Percentiles rank a stretch among this genome's conserved stretches.
Conservation (phyloP, 1,140 invertebrate genomes). For the Ips nitidus region DNA sequence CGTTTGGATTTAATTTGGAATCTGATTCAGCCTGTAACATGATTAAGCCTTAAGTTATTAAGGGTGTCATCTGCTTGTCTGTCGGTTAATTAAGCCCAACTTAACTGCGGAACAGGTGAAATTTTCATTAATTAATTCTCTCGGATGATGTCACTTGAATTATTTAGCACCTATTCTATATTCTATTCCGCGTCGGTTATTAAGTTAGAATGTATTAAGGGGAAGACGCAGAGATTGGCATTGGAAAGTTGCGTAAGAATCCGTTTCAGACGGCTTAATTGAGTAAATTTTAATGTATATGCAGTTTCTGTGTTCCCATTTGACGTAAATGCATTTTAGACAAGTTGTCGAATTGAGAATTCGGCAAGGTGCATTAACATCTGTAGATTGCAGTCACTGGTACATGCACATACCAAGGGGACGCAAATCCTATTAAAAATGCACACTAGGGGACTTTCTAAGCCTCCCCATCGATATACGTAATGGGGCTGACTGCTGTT, state of each 20-base stretch:
- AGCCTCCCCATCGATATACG: slow-evolving; percentile 34
- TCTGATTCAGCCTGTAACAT: slow-evolving; percentile 20
- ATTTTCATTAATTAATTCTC: slow-evolving; percentile 33
- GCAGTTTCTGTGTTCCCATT: no score
- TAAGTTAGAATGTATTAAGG: neutral
- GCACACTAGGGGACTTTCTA: slow-evolving; percentile 24
- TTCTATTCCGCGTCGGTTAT: neutral
- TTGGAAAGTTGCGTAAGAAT: no score
- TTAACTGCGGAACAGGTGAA: slow-evolving; percentile 33
- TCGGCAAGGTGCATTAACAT: slow-evolving; percentile 27
- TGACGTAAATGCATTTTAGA: no score
- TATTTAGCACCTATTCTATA: slow-evolving; percentile 23
- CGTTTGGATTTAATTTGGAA: neutral
- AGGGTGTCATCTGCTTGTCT: slow-evolving; percentile 34
- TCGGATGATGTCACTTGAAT: slow-evolving; percentile 29
- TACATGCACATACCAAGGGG: slow-evolving; percentile 9
- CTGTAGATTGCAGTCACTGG: neutral
- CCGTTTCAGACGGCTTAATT: no score
- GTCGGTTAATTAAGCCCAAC: slow-evolving; percentile 31
- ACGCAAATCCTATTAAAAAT: slow-evolving; percentile 32
- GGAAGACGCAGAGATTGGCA: no score
- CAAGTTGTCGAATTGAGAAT: neutral
- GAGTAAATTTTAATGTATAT: no score
- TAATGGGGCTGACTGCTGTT: slow-evolving; percentile 27
- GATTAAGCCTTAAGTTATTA: slow-evolving; percentile 37